Percentiles rank a stretch among this genome's conserved stretches.
phyloP scores from a whole-genome alignment of 1,140 invertebrate species.

The Linepithema humile region DNA sequence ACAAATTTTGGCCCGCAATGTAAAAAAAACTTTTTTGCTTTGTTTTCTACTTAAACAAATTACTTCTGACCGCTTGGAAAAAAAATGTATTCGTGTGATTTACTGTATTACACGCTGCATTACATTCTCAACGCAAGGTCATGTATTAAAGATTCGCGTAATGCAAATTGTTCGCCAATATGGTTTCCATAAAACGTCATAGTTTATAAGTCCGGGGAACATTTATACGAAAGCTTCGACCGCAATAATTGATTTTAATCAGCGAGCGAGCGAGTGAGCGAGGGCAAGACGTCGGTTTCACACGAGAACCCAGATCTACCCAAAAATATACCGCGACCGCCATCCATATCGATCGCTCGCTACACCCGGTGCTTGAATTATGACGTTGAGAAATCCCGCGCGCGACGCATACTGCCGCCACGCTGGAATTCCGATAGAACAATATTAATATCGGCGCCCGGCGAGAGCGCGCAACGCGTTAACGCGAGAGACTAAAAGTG shows the following conservation, averaged over 20 bases:
- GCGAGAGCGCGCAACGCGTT: conserved; percentile 51
- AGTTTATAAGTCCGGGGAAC: background rate
- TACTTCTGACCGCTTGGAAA: too few relatives aligned
- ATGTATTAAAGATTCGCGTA: background rate
- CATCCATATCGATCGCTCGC: background rate
- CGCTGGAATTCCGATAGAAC: conserved; percentile 67
- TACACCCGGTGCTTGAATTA: conserved; percentile 52
- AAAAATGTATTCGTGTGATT: background rate
- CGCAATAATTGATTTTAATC: background rate
- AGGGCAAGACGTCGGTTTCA: background rate
- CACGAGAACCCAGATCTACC: background rate
- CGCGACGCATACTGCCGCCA: conserved; percentile 10
- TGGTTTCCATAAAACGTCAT: background rate
- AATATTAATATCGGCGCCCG: conserved; percentile 66
- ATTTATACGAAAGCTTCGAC: background rate
- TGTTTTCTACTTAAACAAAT: too few relatives aligned
- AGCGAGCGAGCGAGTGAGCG: background rate
- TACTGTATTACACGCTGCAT: background rate
- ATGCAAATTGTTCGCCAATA: background rate
- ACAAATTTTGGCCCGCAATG: too few relatives aligned
- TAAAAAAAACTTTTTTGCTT: too few relatives aligned
- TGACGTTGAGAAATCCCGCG: conserved; percentile 45
- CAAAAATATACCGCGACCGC: conserved; percentile 25
- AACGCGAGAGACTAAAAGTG: background rate
- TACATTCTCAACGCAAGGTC: background rate